Evolutionary conservation across 2,113 vertebrate genomes (phyloP), one percentile per base, ranked within the genome.

Genomic region (Gopherus flavomarginatus): DNA sequence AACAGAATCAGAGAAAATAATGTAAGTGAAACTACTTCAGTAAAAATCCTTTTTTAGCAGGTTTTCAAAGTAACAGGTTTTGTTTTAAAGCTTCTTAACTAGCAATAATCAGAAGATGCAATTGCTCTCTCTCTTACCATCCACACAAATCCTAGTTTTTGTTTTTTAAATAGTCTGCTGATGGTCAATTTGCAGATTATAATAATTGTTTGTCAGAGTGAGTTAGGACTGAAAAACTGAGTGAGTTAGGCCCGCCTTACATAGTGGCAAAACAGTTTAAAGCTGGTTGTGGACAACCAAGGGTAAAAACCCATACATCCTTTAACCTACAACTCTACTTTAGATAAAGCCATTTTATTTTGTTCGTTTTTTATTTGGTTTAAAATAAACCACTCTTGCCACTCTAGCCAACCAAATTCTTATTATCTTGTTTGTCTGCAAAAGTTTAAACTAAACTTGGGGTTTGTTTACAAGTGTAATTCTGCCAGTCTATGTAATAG

Each of bases 131-230:
- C 11, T 4, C 80, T 42, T 50, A 78, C 21, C 53, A 44, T 62
- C 56, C 57, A 35, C 44, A 62, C 13, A 56, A 56, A 85, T 85
- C 38, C 57, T 56, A 16, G 16, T 47, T 35, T 50, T 14, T 49
- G 53, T 17, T 35, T 47, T n/a, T 38, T 13, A 42, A 38, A 80
- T 44, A 69, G 54, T 69, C 17, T 88, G 47, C 24, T 31, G 19
- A 56, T 84, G n/a, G 16, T 52, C 38, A 88, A 47, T 88, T 84
- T 92, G n/a, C 19, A 85, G 77, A 62, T 56, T 42, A 53, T 53
- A 42, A 22, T 29, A 59, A 42, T n/a, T 49, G 56, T 59, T 27
- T 35, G 35, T 26, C 59, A 47, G 12, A 38, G 50, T n/a, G 72
- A 47, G 38, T 59, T 54, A 69, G 16, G 16, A 44, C 53, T n/a